Evolutionary conservation across 2,113 vertebrate species (phyloP), one percentile per base, ranked within the genome.

Genomic region (Rutilus rutilus): DNA sequence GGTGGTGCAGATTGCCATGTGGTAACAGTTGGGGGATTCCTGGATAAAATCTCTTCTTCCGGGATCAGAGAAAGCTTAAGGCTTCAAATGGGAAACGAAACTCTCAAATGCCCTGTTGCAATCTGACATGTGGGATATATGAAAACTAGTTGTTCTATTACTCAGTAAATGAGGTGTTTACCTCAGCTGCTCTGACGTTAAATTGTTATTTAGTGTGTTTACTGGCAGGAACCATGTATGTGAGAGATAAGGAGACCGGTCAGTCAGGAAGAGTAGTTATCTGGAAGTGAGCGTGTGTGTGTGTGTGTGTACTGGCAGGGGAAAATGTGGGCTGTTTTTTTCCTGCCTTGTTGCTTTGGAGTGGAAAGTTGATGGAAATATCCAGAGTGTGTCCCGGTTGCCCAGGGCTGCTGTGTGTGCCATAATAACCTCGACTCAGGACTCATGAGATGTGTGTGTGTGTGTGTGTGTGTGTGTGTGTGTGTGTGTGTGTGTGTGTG

Each of bases 361-460:
- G 74, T 57, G 84, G 73, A 88, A 86, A 85, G 33, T 82, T 59
- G 74, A 71, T 83, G 73, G 79, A 88, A 86, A 88, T 83, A 86
- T 69, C 42, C 77, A 23, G n/a, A 65, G 60, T 52, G 83, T 74
- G 60, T 87, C 86, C 83, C 78, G 19, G 59, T 67, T 65, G 87
- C 78, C 71, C 60, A 33, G 59, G 59, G 69, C 78, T 75, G 87
- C 25, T 85, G 78, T 75, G 45, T 69, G 82, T 47, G 27, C 69
- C 77, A 80, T 88, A 85, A 88, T 85, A 69, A 85, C 33, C 76
- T 85, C 78, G 3, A 21, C 80, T 77, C 39, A 42, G 7, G 39
- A 42, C 39, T 42, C 59, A 39, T 73, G 78, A 47, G 25, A 5
- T 19, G 17, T 57, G 17, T 57, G 19, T 19, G 15, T 47, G 10